Percentiles rank a stretch among this genome's conserved stretches.
Conservation (phyloP, 37 sponge, comb jelly and placozoan genomes). For the Petrosia ficiformis region DNA sequence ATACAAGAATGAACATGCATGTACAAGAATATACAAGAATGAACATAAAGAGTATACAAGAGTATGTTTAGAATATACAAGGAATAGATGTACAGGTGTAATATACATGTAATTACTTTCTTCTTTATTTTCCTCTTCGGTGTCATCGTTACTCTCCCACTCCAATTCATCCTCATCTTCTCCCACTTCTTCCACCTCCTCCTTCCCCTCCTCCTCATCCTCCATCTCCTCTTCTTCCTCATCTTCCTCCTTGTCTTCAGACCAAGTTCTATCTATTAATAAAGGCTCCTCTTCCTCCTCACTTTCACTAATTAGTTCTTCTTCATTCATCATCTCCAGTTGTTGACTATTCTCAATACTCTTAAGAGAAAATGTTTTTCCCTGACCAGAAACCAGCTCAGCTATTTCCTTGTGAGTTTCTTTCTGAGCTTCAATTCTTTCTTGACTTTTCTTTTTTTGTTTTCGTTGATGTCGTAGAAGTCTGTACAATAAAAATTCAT, state of each 20-base stretch:
- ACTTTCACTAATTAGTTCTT: slow-evolving; percentile 25
- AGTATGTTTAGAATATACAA: neutral
- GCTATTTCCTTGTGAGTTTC: slow-evolving; percentile 18
- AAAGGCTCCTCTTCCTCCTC: slow-evolving; percentile 2
- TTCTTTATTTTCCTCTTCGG: slow-evolving; percentile 8
- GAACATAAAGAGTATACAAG: neutral
- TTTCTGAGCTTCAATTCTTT: slow-evolving; percentile 39
- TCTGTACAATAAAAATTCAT: slow-evolving; percentile 12
- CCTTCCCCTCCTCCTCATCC: neutral
- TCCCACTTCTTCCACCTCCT: slow-evolving; percentile 15
- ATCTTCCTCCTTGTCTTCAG: neutral
- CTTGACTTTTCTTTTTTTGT: slow-evolving; percentile 56
- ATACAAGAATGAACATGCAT: no score
- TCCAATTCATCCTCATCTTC: slow-evolving; percentile 7
- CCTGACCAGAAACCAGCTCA: slow-evolving; percentile 37
- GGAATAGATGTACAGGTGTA: neutral
- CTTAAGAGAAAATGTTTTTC: slow-evolving; percentile 51
- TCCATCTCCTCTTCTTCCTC: slow-evolving; percentile 29
- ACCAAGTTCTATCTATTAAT: neutral
- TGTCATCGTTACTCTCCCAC: slow-evolving; percentile 22
- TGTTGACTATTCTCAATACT: slow-evolving; percentile 45
- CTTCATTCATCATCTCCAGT: slow-evolving; percentile 50
- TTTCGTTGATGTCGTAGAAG: slow-evolving; percentile 33
- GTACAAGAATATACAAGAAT: no score
- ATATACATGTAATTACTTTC: neutral